phyloP scores from a whole-genome alignment of 2,113 vertebrate species.

The Martes martes region DNA sequence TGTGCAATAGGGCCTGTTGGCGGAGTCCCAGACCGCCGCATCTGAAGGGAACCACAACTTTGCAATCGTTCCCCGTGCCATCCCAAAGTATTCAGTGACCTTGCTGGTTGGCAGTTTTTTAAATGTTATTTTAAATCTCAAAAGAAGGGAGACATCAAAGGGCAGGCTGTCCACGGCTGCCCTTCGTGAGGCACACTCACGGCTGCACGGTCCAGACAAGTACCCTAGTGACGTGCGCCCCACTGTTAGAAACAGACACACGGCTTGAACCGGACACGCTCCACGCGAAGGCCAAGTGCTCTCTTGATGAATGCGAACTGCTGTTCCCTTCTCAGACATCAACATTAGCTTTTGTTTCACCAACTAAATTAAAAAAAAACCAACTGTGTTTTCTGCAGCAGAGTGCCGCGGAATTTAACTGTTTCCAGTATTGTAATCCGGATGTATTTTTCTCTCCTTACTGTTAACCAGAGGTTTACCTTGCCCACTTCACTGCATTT shows the following conservation, averaged over 20 bases:
- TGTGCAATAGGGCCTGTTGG: slow-evolving; percentile 62
- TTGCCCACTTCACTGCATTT: not conserved
- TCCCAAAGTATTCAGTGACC: slow-evolving; percentile 74
- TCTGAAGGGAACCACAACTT: slow-evolving; percentile 63
- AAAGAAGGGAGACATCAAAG: slow-evolving; percentile 83
- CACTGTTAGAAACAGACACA: slow-evolving; percentile 78
- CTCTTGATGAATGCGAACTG: slow-evolving; percentile 24
- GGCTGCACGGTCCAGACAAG: slow-evolving; percentile 80
- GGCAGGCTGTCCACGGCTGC: slow-evolving; percentile 78
- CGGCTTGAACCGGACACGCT: slow-evolving; percentile 53
- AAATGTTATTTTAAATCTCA: slow-evolving; percentile 80
- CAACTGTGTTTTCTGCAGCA: slow-evolving; percentile 4
- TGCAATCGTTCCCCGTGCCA: slow-evolving; percentile 52
- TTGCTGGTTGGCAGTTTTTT: slow-evolving; percentile 77
- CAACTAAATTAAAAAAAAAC: slow-evolving; percentile 39
- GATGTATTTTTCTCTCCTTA: not conserved
- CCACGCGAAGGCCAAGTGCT: slow-evolving; percentile 74
- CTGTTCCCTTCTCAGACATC: slow-evolving; percentile 53
- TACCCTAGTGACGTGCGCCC: slow-evolving; percentile 78
- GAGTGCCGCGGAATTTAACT: not conserved
- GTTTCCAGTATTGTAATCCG: not conserved
- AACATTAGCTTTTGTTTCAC: slow-evolving; percentile 59
- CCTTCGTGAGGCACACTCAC: slow-evolving; percentile 76
- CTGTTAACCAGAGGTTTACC: not conserved
- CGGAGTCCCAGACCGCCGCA: not conserved